Conservation (phyloP, 2,888 invertebrate species). For the Oxytorus armatus region DNA sequence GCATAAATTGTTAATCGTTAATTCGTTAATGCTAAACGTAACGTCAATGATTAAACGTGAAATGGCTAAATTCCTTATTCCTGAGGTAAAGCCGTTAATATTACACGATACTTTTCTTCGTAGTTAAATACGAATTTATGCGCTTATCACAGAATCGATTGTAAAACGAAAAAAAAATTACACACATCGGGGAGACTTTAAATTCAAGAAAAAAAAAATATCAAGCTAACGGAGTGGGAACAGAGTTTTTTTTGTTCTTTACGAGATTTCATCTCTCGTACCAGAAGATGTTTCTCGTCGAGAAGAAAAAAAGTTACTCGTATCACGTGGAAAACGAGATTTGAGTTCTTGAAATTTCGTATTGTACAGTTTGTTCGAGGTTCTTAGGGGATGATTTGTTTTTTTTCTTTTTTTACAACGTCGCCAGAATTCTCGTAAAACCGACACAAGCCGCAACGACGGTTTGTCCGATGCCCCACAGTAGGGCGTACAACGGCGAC, state of each 20-base stretch:
- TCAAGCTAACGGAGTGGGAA: constrained; percentile 17
- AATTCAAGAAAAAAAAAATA: constrained; percentile 35
- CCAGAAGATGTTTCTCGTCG: neutral
- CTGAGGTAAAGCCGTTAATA: constrained; percentile 46
- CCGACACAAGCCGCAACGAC: constrained; percentile 95
- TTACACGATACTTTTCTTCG: constrained; percentile 12
- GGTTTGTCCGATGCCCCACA: constrained; percentile 98
- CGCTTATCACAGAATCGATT: constrained; percentile 67
- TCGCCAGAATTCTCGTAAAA: constrained; percentile 96
- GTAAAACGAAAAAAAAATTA: constrained; percentile 45
- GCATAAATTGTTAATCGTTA: constrained; percentile 43
- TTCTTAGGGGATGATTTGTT: constrained; percentile 6
- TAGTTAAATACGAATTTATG: constrained; percentile 55
- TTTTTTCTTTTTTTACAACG: constrained; percentile 87
- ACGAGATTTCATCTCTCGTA: neutral
- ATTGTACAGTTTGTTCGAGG: constrained; percentile 32
- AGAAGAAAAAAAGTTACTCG: constrained; percentile 14
- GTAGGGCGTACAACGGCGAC: constrained; percentile 95
- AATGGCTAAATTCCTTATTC: constrained; percentile 45
- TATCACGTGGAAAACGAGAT: neutral
- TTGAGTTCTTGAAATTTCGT: constrained; percentile 18
- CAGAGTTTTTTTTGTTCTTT: constrained; percentile 10
- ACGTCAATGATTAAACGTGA: constrained; percentile 42
- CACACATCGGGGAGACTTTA: too few species aligned
- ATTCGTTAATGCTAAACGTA: constrained; percentile 34